Evolutionary conservation across 2,113 vertebrate species (phyloP).

Genomic region (Semicossyphus pulcher): DNA sequence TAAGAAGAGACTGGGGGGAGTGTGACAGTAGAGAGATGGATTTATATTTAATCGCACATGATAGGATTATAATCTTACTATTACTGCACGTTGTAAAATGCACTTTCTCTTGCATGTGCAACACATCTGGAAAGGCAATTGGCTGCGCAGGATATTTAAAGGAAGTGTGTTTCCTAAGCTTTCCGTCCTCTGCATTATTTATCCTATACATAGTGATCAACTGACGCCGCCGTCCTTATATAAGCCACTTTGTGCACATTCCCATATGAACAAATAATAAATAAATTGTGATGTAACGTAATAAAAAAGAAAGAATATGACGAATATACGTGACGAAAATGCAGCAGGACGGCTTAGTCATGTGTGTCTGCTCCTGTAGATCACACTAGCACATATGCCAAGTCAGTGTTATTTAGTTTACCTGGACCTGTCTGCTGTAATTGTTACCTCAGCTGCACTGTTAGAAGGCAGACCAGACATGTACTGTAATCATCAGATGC

Average conservation of each 20-base stretch:
- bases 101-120: conserved; percentile 17
- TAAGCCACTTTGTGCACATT: background rate
- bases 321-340: background rate
- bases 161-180: conserved; percentile 17
- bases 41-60: too few species aligned
- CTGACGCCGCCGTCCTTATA: background rate
- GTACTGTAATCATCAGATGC: conserved; percentile 15
- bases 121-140: conserved; percentile 5
- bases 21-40: too few species aligned
- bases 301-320: too few species aligned
- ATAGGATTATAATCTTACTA: background rate
- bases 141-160: background rate
- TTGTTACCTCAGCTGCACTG: conserved; percentile 16
- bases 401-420: conserved; percentile 13
- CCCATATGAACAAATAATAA: background rate
- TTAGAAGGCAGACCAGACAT: conserved; percentile 2
- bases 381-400: conserved; percentile 18
- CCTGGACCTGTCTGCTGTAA: conserved; percentile 6
- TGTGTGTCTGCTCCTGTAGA: conserved; percentile 39
- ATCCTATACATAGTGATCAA: conserved; percentile 14
- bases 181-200: conserved; percentile 55
- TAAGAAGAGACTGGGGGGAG: background rate
- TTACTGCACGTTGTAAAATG: background rate
- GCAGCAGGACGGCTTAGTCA: background rate
- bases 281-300: background rate